Percentiles rank a stretch among this genome's conserved stretches.
These are phyloP conservation scores for Aphidius ervi DNA, from an alignment of 1,140 invertebrate species.

Conservation along the genomic window DNA sequence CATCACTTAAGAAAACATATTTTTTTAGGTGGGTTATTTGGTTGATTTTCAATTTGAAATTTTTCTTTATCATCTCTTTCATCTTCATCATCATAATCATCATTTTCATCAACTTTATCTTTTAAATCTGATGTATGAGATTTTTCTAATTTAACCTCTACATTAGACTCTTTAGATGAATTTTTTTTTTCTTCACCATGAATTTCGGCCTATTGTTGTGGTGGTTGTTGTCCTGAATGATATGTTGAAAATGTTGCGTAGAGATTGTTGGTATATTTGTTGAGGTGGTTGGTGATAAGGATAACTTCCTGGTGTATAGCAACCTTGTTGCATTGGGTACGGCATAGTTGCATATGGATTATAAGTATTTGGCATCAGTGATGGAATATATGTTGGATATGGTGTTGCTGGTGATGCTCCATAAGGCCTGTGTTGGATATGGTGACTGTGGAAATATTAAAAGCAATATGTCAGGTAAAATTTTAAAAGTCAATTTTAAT, in stretches of 20 bases:
- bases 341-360: conserved; percentile 82
- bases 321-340: conserved; percentile 59
- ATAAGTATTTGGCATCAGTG: conserved; percentile 77
- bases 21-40: too few relatives aligned
- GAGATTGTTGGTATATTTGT: conserved; percentile 14
- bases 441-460: conserved; percentile 55
- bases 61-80: too few relatives aligned
- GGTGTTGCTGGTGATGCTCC: conserved; percentile 58
- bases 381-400: conserved; percentile 67
- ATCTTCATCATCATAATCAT: too few relatives aligned
- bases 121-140: too few relatives aligned
- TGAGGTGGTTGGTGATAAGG: conserved; percentile 10
- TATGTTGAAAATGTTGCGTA: conserved; percentile 51
- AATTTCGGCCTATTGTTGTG: conserved; percentile 35
- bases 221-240: conserved; percentile 44
- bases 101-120: too few relatives aligned
- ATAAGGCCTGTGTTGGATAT: conserved; percentile 68
- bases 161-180: too few relatives aligned
- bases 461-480: too few relatives aligned
- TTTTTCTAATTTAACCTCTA: too few relatives aligned
- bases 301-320: conserved; percentile 13
- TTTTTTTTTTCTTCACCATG: conserved; percentile 28
- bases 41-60: too few relatives aligned
- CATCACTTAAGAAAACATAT: too few relatives aligned
- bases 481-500: too few relatives aligned